Evolutionary conservation across 2,113 vertebrate species (phyloP).

Genomic region (Notothenia coriiceps): DNA sequence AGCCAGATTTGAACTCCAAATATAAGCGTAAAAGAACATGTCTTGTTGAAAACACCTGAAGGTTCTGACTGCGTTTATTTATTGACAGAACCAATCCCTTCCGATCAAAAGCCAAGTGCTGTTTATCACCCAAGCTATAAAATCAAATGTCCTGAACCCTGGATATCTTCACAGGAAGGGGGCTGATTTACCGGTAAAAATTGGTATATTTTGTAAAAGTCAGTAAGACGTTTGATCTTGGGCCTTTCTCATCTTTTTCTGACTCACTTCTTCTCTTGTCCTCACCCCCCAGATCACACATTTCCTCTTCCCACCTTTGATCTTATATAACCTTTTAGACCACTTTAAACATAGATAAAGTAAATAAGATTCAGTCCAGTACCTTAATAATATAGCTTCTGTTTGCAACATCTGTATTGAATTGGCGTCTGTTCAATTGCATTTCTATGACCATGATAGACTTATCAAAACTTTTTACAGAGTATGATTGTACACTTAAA

Average conservation of each 20-base stretch:
- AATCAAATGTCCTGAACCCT: constrained; percentile 23
- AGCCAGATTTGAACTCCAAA: background rate
- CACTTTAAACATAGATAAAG: constrained; percentile 13
- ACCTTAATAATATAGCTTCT: background rate
- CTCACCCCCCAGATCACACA: constrained; percentile 34
- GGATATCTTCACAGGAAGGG: constrained; percentile 24
- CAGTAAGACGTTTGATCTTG: constrained; percentile 43
- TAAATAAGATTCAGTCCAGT: background rate
- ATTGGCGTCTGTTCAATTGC: background rate
- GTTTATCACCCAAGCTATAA: constrained; percentile 21
- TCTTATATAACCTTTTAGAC: constrained; percentile 20
- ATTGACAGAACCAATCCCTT: constrained; percentile 41
- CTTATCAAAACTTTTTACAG: background rate
- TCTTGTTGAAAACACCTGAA: background rate
- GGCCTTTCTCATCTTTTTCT: constrained; percentile 36
- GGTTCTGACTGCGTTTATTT: constrained; percentile 15
- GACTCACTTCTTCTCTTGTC: constrained; percentile 21
- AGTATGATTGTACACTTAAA: too few relatives aligned
- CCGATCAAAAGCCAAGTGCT: constrained; percentile 31
- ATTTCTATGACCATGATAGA: background rate
- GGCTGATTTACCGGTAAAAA: constrained; percentile 16
- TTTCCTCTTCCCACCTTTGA: constrained; percentile 36
- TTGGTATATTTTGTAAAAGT: constrained; percentile 29
- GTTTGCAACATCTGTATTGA: background rate
- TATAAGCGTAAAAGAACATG: constrained; percentile 5